These are phyloP conservation scores for Ichneumon xanthorius DNA, from an alignment of 2,888 invertebrate species.

Conservation along the genomic window DNA sequence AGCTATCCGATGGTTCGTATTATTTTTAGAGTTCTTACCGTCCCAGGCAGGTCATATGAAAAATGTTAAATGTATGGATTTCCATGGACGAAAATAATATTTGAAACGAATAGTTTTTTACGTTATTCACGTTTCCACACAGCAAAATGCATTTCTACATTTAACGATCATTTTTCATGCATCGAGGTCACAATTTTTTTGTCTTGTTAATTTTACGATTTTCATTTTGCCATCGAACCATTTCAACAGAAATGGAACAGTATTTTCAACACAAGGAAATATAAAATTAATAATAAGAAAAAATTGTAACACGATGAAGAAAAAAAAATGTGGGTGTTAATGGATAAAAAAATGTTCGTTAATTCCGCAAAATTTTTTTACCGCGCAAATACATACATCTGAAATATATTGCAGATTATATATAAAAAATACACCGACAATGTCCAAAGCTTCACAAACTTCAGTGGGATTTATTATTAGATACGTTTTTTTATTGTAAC, in stretches of 20 bases:
- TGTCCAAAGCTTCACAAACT: background rate
- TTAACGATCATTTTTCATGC: background rate
- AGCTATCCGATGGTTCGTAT: conserved; percentile 7
- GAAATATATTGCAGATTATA: too few species aligned
- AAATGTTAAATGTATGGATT: background rate
- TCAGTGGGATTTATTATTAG: background rate
- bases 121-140: background rate
- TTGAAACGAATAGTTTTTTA: background rate
- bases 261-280: too few species aligned
- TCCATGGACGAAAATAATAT: background rate
- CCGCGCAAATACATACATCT: too few species aligned
- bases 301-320: too few species aligned
- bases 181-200: background rate
- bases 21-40: background rate
- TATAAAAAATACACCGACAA: background rate
- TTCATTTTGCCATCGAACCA: too few species aligned
- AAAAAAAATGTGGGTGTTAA: too few species aligned
- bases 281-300: too few species aligned
- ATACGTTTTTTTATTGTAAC: background rate
- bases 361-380: too few species aligned
- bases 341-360: too few species aligned
- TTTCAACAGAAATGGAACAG: too few species aligned
- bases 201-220: too few species aligned
- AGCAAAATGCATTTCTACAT: background rate
- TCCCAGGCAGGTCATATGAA: background rate